Conservation (phyloP, 1,140 invertebrate species). For the Oryctes rhinoceros region DNA sequence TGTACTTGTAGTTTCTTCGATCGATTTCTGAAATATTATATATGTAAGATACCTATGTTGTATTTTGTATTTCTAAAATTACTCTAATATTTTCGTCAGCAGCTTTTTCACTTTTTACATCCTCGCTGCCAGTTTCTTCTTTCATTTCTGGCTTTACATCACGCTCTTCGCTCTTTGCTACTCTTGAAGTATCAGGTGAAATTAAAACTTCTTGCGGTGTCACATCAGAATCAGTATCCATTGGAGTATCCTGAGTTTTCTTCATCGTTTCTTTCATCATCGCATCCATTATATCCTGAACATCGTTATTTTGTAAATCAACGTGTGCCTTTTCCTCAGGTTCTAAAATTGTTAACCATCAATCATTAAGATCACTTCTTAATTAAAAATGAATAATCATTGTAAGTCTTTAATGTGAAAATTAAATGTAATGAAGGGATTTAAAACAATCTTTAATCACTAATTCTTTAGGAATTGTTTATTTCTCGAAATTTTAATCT, state of each 20-base stretch:
- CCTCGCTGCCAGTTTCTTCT: conserved; percentile 5
- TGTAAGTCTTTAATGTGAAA: no score
- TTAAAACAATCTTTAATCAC: no score
- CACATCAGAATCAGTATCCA: conserved; percentile 53
- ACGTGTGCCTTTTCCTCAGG: neutral
- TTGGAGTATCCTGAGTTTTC: conserved; percentile 50
- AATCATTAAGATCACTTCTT: no score
- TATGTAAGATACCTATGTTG: neutral
- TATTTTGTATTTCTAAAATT: conserved; percentile 29
- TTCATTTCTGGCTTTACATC: conserved; percentile 37
- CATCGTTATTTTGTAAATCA: conserved; percentile 51
- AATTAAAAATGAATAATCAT: no score
- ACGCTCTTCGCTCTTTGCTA: conserved; percentile 39
- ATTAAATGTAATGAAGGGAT: no score
- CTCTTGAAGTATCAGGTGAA: conserved; percentile 26
- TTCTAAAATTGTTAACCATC: conserved; percentile 10
- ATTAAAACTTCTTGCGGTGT: conserved; percentile 42
- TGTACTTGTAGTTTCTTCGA: conserved; percentile 41
- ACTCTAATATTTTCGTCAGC: conserved; percentile 51
- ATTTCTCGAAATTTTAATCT: no score
- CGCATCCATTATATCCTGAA: conserved; percentile 63
- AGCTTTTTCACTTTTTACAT: conserved; percentile 31
- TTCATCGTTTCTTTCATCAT: conserved; percentile 64
- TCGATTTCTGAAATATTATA: conserved; percentile 37
- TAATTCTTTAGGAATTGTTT: no score